Base-by-base conservation (phyloP, 2,888 invertebrate genomes). In the Germaria angustata region DNA sequence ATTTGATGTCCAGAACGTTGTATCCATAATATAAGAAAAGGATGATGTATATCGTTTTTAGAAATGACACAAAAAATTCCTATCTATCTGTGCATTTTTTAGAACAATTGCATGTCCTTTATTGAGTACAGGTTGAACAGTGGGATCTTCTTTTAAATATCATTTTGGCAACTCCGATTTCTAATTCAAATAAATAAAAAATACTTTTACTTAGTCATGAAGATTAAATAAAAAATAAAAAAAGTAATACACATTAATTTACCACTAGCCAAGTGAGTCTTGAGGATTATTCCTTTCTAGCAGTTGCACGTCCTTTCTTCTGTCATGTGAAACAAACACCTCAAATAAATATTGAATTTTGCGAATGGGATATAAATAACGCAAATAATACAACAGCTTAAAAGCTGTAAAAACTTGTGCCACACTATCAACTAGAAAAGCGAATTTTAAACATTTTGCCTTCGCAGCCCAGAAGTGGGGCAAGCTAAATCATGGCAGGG, bases 281-380 rank as follows among this genome's bases (percentile, higher is more conserved):
- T 59, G 66, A 79, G 72, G 41, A 72, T 79, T 66, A 57, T 63
- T 65, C 46, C 46, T 41, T 61, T 11, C 15, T 34, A 22, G 13
- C 11, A 57, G 49, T 34, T 53, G 20, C 20, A 59, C 41, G 41
- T 32, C 32, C 9, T 46, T 17, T 32, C 44, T 36, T 36, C 24
- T 34, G 32, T 13, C 53, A 66, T 66, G 49, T 72, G 59, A 79
- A 51, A 72, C 41, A 79, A 79, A 79, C 57, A 79, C 79, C 79
- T 79, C 72, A 66, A 79, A 79, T 79, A 79, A 79, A 79, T 79
- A 79, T 79, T 79, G 65, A 55, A 72, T 79, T 69, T 79, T 57
- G 39, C 34, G 17, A 24, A 68, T 44, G 24, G 15, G 15, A 44
- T 15, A 65, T 11, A 39, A 13, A 22, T 8, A 57, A 66, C n/a